A percentile compares a stretch with the other conserved stretches of the same genome.
phyloP scores from a whole-genome alignment of 2,113 vertebrate genomes.

The Equus przewalskii region DNA sequence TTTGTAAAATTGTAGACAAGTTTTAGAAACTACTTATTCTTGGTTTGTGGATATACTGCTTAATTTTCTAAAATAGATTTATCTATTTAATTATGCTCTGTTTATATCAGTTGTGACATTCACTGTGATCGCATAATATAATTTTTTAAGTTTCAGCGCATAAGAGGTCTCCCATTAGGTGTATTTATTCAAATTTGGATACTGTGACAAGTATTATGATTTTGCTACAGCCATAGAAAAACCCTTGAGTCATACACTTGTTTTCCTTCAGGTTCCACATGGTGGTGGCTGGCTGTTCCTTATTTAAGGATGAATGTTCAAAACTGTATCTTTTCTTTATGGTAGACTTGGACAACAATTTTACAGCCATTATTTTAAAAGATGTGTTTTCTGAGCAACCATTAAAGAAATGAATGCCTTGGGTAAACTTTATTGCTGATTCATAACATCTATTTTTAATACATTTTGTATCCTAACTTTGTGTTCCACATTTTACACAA shows the following conservation, averaged over 20 bases:
- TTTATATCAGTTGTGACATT: conserved; percentile 23
- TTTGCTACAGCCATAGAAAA: not conserved
- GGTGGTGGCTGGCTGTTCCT: not conserved
- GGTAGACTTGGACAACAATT: not conserved
- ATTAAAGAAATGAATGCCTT: not conserved
- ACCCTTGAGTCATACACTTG: not conserved
- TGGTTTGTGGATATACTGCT: not conserved
- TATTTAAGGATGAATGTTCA: not conserved
- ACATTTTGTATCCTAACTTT: not conserved
- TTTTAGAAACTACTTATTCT: conserved; percentile 23
- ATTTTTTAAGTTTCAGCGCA: not conserved
- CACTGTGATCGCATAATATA: not conserved
- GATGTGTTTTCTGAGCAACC: not conserved
- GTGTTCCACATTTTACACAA: not conserved
- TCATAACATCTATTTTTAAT: not conserved
- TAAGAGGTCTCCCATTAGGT: not conserved
- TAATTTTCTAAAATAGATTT: conserved; percentile 8
- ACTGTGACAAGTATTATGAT: not conserved
- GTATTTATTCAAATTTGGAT: conserved; percentile 7
- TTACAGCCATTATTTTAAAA: conserved; percentile 5
- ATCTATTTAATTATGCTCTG: not conserved
- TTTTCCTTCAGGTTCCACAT: not conserved
- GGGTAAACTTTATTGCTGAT: not conserved
- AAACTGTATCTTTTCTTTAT: not conserved
- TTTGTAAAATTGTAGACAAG: not conserved